Conservation (phyloP, 2,113 vertebrate species). For the Pygoscelis antarcticus region DNA sequence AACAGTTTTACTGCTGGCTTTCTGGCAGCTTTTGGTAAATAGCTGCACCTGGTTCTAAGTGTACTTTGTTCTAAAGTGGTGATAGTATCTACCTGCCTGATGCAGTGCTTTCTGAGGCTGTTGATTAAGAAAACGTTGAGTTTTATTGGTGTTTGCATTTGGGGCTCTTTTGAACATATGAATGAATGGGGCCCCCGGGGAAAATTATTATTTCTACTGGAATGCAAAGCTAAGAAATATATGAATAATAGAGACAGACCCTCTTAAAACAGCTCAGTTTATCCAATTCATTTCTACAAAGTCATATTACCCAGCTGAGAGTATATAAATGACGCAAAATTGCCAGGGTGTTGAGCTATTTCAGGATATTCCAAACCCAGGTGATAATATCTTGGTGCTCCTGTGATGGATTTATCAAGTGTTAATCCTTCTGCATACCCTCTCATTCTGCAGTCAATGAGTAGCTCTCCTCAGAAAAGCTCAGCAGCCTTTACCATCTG, state of each 20-base stretch:
- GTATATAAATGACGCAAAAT: conserved; percentile 1
- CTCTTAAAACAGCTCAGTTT: not conserved
- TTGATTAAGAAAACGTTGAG: not conserved
- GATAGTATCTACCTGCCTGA: not conserved
- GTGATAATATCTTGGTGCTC: not conserved
- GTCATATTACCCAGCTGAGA: not conserved
- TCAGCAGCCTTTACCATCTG: not conserved
- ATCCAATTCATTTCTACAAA: not conserved
- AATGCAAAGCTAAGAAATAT: not conserved
- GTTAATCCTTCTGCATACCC: not conserved
- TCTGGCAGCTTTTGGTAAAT: conserved; percentile 32
- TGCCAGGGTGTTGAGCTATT: not conserved
- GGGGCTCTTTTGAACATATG: not conserved
- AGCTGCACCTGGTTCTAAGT: not conserved
- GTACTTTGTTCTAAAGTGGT: not conserved
- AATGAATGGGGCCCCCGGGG: not conserved
- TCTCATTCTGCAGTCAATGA: not conserved
- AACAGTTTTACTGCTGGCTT: conserved; percentile 9
- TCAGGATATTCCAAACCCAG: conserved; percentile 6
- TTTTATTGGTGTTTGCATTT: not conserved
- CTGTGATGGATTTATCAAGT: conserved; percentile 2
- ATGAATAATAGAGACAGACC: not conserved
- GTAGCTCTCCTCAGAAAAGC: not conserved
- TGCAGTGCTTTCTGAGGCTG: not conserved
- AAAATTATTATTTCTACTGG: not conserved